Evolutionary conservation across 2,113 vertebrate genomes (phyloP).

Genomic region (Ariopsis seemanni): DNA sequence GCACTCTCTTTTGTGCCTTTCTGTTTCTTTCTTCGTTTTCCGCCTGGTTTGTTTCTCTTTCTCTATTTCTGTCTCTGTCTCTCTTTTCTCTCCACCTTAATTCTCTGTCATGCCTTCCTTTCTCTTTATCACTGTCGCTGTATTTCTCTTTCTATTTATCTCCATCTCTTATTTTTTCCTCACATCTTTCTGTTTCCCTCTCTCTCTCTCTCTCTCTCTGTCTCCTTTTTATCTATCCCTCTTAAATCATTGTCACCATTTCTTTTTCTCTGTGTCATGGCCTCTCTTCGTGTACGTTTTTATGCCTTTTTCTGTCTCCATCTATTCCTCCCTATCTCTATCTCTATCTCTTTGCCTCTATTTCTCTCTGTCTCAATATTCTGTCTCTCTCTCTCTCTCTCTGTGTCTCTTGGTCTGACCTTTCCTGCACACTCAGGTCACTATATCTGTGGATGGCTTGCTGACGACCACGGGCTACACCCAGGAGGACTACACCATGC

Average conservation of each 20-base stretch:
- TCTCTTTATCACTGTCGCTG: constrained; percentile 22
- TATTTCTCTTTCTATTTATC: constrained; percentile 43
- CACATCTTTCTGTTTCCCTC: constrained; percentile 31
- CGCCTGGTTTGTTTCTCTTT: constrained; percentile 43
- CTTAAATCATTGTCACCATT: constrained; percentile 42
- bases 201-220: constrained; percentile 39
- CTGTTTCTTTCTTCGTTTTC: not conserved
- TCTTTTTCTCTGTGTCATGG: constrained; percentile 49
- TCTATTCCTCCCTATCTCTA: not conserved
- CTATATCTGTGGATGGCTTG: constrained; percentile 89
- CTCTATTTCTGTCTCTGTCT: constrained; percentile 41
- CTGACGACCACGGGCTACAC: constrained; percentile 90
- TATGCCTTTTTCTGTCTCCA: constrained; percentile 19
- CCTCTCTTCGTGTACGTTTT: not conserved
- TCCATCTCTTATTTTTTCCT: constrained; percentile 43
- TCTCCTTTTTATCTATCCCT: not conserved
- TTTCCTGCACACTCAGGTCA: constrained; percentile 70
- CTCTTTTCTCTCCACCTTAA: constrained; percentile 43
- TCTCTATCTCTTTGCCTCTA: not conserved
- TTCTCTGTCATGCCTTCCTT: not conserved
- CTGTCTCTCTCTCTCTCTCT: not conserved
- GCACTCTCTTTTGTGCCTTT: constrained; percentile 4
- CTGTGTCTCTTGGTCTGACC: not conserved
- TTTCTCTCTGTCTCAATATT: not conserved
- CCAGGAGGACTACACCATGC: constrained; percentile 91